These are phyloP conservation scores for Rattus norvegicus DNA, from an alignment of 2,113 vertebrate species.

Conservation along the genomic window GRCr8 NC_086021.1:70239501-70240000, in stretches of 20 bases:
- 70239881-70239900: neutral
- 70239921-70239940: neutral
- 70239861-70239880: too few species aligned
- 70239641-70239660: constrained; percentile 14
- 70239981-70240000: neutral
- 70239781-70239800: neutral
- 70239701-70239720: constrained; percentile 21
- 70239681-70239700: neutral
- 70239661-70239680: neutral
- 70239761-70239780: neutral
- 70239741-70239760: neutral
- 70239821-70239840: neutral
- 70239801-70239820: neutral
- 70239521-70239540: constrained; percentile 30
- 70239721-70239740: constrained; percentile 46
- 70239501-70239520: constrained; percentile 41
- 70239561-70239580: neutral
- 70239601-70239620: constrained; percentile 3
- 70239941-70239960: neutral
- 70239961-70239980: neutral
- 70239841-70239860: neutral
- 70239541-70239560: neutral
- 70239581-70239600: neutral
- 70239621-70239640: neutral
- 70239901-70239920: fast-evolving